Conservation (phyloP, 2,113 vertebrate genomes). For the Halcyon malimbica region DNA sequence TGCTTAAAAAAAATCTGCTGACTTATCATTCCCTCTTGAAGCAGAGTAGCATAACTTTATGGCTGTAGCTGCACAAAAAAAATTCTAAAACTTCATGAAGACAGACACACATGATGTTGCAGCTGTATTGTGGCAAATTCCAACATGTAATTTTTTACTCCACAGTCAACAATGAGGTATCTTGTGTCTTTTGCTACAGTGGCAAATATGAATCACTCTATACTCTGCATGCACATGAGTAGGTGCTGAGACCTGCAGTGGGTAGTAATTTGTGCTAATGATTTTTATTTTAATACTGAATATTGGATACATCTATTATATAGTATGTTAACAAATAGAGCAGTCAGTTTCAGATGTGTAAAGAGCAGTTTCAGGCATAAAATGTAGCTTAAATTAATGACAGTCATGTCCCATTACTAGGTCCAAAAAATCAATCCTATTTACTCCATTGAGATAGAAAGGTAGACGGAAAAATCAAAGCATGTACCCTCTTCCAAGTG, state of each 20-base stretch:
- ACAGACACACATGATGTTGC: fast-evolving
- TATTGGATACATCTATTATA: neutral
- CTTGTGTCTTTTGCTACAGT: neutral
- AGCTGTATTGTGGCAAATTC: fast-evolving
- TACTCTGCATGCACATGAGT: neutral
- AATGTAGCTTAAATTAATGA: neutral
- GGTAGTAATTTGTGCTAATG: neutral
- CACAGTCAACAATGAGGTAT: neutral
- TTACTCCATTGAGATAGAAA: neutral
- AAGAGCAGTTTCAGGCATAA: neutral
- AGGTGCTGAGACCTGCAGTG: neutral
- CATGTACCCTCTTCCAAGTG: neutral
- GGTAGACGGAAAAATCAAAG: neutral
- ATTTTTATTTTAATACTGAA: neutral
- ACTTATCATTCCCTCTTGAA: neutral
- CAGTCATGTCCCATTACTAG: neutral
- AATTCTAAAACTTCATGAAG: neutral
- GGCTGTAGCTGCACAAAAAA: neutral
- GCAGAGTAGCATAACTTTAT: neutral
- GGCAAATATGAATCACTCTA: neutral
- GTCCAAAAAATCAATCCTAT: neutral
- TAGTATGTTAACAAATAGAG: neutral
- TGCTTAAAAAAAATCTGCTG: neutral
- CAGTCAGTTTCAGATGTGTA: neutral
- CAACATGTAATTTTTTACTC: fast-evolving